A percentile compares a stretch with the other conserved stretches of the same genome.
Evolutionary conservation across 2,113 vertebrate species (phyloP).

Genomic region (Sterrhoptilus dennistouni): DNA sequence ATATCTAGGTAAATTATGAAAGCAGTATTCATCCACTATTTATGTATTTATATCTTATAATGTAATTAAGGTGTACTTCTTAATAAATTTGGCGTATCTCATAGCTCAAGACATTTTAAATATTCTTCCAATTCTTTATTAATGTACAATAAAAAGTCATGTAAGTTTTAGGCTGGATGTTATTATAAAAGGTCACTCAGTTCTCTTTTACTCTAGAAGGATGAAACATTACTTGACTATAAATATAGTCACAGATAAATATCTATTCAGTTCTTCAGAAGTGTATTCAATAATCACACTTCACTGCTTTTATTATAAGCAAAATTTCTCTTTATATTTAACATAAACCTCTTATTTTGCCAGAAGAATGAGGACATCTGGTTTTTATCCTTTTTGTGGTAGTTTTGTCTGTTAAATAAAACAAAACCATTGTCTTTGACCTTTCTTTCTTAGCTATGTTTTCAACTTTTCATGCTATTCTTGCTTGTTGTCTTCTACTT

Average conservation of each 20-base stretch:
- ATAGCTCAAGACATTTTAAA: neutral
- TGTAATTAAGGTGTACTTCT: neutral
- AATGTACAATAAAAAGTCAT: neutral
- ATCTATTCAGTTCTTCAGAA: neutral
- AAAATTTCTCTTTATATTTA: neutral
- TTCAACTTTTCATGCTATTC: neutral
- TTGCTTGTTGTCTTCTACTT: neutral
- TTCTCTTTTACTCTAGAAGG: neutral
- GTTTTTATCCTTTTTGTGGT: neutral
- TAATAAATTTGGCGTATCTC: neutral
- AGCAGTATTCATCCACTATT: neutral
- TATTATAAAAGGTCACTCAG: neutral
- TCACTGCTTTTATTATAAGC: neutral
- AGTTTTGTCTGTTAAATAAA: neutral
- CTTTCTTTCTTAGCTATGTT: neutral
- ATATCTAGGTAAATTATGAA: neutral
- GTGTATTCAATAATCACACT: neutral
- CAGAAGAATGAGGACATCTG: neutral
- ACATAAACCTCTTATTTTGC: neutral
- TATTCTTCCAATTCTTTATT: neutral
- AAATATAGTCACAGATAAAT: neutral
- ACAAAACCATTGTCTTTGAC: neutral
- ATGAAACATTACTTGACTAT: neutral
- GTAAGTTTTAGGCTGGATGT: neutral
- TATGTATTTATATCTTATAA: neutral